These are phyloP conservation scores for Tiaroga cobitis DNA, from an alignment of 2,797 vertebrate genomes.

Conservation along the genomic window DNA sequence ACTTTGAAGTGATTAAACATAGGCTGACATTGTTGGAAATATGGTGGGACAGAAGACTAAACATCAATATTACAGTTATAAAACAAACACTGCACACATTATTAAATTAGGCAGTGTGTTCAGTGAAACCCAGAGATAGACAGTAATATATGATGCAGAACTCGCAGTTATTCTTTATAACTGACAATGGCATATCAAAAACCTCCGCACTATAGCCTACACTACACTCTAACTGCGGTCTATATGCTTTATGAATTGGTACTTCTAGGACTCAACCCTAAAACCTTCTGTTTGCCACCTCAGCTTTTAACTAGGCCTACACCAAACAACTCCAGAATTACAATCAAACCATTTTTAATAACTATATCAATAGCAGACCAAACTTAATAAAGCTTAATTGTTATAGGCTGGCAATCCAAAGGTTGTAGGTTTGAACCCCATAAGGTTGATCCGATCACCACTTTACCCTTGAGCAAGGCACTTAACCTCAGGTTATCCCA, in stretches of 20 bases:
- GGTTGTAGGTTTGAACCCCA: neutral
- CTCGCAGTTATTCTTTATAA: neutral
- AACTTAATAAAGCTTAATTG: neutral
- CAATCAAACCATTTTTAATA: neutral
- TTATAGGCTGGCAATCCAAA: neutral
- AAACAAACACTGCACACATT: slow-evolving; percentile 1
- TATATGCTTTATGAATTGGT: neutral
- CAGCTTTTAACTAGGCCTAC: neutral
- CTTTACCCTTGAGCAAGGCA: neutral
- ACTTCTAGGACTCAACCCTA: neutral
- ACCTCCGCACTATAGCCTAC: neutral
- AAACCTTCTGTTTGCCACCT: neutral
- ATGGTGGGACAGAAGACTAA: neutral
- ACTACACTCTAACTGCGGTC: neutral
- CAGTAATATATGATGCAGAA: neutral
- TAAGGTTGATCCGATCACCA: neutral
- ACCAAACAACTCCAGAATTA: neutral
- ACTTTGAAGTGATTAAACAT: neutral
- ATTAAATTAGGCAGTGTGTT: neutral
- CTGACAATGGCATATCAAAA: neutral
- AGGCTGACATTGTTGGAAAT: neutral
- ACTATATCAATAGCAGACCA: neutral
- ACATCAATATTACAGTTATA: neutral
- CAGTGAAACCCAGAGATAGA: neutral
- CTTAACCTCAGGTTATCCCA: neutral